Conservation (phyloP, 1,140 invertebrate genomes). For the Apis dorsata region DNA sequence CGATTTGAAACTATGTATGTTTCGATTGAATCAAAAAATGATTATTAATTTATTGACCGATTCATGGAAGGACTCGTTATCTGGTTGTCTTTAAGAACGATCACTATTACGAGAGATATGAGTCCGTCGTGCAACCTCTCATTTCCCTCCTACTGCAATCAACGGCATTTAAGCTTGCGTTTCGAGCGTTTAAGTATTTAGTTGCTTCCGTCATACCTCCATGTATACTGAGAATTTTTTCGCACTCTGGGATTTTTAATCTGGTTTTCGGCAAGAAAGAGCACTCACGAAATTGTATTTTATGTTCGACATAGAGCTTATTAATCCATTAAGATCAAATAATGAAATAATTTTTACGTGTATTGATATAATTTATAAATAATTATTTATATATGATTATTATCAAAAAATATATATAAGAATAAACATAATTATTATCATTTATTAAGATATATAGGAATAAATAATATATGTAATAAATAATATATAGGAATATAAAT, state of each 20-base stretch:
- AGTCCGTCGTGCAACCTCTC: conserved; percentile 67
- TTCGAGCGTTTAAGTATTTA: conserved; percentile 74
- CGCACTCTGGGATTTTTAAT: background rate
- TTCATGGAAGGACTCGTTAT: conserved; percentile 35
- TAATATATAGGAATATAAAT: too few relatives aligned
- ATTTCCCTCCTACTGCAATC: conserved; percentile 77
- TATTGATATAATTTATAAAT: too few relatives aligned
- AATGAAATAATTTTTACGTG: too few relatives aligned
- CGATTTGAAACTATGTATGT: background rate
- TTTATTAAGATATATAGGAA: too few relatives aligned
- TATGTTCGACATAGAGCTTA: background rate
- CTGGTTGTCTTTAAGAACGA: conserved; percentile 10
- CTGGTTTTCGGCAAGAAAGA: background rate
- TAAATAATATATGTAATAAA: too few relatives aligned
- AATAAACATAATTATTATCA: background rate
- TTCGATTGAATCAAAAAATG: conserved; percentile 3
- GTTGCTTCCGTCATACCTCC: conserved; percentile 71
- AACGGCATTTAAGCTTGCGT: conserved; percentile 70
- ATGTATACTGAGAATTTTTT: conserved; percentile 46
- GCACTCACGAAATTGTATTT: background rate
- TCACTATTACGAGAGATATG: conserved; percentile 15
- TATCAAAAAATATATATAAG: background rate
- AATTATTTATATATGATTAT: too few relatives aligned
- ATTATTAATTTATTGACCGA: background rate
- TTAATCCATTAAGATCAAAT: too few relatives aligned